phyloP scores from a whole-genome alignment of 1,140 invertebrate genomes.

The Argopecten irradians region DNA sequence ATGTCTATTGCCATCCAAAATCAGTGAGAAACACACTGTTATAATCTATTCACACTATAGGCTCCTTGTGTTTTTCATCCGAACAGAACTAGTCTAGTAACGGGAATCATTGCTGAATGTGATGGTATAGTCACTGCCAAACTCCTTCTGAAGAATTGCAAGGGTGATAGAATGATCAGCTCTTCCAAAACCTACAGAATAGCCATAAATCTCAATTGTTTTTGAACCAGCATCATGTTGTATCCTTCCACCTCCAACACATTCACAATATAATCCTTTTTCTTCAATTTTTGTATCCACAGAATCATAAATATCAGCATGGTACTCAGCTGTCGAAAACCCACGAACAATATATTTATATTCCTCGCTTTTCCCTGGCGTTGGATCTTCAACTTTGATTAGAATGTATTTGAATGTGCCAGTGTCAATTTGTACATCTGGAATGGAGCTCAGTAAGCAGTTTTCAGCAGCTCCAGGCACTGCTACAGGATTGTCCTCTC shows the following conservation, averaged over 20 bases:
- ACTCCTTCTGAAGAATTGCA: not conserved
- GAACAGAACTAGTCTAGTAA: too few relatives aligned
- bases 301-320: too few relatives aligned
- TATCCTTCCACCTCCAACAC: too few relatives aligned
- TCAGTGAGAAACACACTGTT: too few relatives aligned
- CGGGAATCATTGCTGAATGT: conserved; percentile 8
- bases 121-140: not conserved
- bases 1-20: too few relatives aligned
- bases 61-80: too few relatives aligned
- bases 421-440: conserved; percentile 88
- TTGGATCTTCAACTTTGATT: conserved; percentile 82
- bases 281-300: too few relatives aligned
- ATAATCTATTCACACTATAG: too few relatives aligned
- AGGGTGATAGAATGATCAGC: not conserved
- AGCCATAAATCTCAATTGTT: too few relatives aligned
- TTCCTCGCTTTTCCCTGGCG: conserved; percentile 62
- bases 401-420: conserved; percentile 93
- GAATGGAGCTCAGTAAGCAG: conserved; percentile 77
- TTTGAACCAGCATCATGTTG: too few relatives aligned
- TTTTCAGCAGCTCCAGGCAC: conserved; percentile 66
- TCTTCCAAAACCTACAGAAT: not conserved
- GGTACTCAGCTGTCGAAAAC: conserved; percentile 57
- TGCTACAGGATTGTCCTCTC: conserved; percentile 59
- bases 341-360: conserved; percentile 73
- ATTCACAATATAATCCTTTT: too few relatives aligned